phyloP scores from a whole-genome alignment of 2,888 invertebrate genomes.

The Nomada flava region DNA sequence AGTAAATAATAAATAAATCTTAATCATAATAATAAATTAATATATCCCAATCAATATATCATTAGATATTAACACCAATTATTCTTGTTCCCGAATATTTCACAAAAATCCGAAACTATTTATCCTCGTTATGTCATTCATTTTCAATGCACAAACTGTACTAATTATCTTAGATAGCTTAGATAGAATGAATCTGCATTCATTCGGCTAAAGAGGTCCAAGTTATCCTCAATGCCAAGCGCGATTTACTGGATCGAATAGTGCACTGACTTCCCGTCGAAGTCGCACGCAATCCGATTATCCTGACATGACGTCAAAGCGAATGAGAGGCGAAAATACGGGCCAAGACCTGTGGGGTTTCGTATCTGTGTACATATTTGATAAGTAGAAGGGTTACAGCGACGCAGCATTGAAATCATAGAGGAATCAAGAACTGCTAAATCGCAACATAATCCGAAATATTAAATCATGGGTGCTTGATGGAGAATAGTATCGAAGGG shows the following conservation, averaged over 20 bases:
- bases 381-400: not conserved
- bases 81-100: not conserved
- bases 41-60: no score
- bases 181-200: no score
- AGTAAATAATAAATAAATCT: no score
- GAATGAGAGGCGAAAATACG: not conserved
- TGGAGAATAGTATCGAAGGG: no score
- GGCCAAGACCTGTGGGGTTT: not conserved
- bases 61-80: no score
- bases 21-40: no score
- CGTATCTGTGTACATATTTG: slow-evolving; percentile 7
- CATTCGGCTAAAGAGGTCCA: not conserved
- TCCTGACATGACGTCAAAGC: not conserved
- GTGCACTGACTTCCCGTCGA: not conserved
- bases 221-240: not conserved
- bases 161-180: not conserved
- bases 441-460: not conserved
- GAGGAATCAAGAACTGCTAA: not conserved
- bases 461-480: not conserved
- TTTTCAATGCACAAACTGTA: not conserved
- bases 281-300: slow-evolving; percentile 19
- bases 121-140: no score
- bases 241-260: not conserved
- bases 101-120: not conserved
- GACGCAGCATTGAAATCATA: not conserved